A percentile compares a stretch with the other conserved stretches of the same genome.
Conservation (phyloP, 2,113 vertebrate genomes). For the Mirza zaza region DNA sequence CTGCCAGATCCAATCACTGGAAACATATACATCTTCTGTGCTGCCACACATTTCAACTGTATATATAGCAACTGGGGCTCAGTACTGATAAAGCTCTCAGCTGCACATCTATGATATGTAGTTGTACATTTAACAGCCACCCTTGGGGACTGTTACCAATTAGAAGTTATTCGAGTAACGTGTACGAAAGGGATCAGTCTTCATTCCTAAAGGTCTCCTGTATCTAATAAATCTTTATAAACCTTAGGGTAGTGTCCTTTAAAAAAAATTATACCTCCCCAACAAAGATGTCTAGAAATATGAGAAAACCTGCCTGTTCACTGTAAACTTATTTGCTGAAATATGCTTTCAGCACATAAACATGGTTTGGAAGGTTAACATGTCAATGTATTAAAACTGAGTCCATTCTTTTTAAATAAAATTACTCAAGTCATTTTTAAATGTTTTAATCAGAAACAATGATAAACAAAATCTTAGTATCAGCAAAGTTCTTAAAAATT, state of each 20-base stretch:
- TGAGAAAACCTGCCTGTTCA: background rate
- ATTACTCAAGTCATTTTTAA: constrained; percentile 41
- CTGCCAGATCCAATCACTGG: background rate
- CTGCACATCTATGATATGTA: background rate
- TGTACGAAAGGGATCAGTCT: background rate
- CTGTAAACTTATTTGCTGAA: constrained; percentile 8
- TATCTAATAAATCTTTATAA: background rate
- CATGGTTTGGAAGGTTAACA: background rate
- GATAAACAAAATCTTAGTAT: background rate
- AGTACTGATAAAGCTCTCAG: background rate
- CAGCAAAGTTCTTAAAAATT: constrained; percentile 12
- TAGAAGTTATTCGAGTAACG: background rate
- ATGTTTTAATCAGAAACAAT: constrained; percentile 19
- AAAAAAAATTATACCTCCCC: background rate
- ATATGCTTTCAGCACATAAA: background rate
- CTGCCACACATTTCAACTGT: background rate
- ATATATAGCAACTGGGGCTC: background rate
- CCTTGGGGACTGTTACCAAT: background rate
- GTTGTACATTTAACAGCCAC: background rate
- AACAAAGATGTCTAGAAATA: background rate
- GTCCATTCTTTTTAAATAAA: constrained; percentile 3
- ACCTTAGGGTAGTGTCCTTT: background rate
- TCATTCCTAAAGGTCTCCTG: background rate
- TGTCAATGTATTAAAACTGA: background rate
- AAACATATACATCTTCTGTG: background rate